Conservation (phyloP, 2,797 vertebrate species). For the Aeoliscus strigatus region DNA sequence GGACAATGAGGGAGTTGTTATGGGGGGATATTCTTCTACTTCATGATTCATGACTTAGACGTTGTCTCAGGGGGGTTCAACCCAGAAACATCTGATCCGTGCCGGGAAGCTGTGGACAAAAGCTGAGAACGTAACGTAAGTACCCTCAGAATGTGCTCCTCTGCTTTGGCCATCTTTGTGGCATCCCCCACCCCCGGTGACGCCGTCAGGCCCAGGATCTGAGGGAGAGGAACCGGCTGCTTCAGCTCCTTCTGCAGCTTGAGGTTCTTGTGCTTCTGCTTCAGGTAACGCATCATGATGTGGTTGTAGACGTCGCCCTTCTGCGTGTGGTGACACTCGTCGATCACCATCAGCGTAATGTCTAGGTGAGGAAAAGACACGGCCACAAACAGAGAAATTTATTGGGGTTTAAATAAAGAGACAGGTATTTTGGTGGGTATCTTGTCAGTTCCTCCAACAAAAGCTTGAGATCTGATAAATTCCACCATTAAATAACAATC, state of each 20-base stretch:
- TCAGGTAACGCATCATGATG: conserved; percentile 91
- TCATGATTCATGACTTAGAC: neutral
- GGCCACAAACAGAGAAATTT: neutral
- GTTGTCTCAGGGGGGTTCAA: neutral
- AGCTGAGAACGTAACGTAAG: conserved; percentile 31
- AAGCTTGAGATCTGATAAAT: no score
- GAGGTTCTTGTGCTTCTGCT: conserved; percentile 81
- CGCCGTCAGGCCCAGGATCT: conserved; percentile 92
- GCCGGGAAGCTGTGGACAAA: neutral
- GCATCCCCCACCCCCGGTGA: conserved; percentile 93
- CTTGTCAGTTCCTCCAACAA: no score
- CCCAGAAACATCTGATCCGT: no score
- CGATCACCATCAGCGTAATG: conserved; percentile 89
- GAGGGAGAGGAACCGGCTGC: conserved; percentile 73
- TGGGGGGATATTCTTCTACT: neutral
- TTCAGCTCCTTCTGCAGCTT: conserved; percentile 75
- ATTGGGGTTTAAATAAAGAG: neutral
- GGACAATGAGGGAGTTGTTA: no score
- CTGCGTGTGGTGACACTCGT: conserved; percentile 96
- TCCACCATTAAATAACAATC: no score
- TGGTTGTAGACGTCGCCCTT: conserved; percentile 92
- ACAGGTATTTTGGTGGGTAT: no score
- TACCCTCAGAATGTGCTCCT: conserved; percentile 92
- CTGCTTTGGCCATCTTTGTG: conserved; percentile 76
- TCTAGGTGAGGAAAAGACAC: conserved; percentile 62